Conservation (phyloP, 2,888 invertebrate species). For the Saturnia pavonia region DNA sequence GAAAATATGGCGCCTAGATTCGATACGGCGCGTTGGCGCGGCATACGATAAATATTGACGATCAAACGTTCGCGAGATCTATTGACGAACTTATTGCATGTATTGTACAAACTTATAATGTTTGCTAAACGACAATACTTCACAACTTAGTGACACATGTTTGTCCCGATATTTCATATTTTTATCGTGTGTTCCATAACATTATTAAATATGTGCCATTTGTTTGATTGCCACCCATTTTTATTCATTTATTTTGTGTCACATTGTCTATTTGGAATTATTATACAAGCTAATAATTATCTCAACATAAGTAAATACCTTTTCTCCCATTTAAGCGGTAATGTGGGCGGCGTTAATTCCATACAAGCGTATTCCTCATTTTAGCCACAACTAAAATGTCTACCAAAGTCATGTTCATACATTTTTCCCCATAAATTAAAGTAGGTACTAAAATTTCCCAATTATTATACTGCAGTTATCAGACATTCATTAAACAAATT, state of each 20-base stretch:
- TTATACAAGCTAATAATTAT: background rate
- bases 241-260: background rate
- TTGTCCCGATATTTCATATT: constrained; percentile 7
- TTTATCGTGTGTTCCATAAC: background rate
- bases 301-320: background rate
- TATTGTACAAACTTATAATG: constrained; percentile 18
- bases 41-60: constrained; percentile 68
- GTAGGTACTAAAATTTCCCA: too few relatives aligned
- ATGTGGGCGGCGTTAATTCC: too few relatives aligned
- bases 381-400: too few relatives aligned
- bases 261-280: background rate
- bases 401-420: too few relatives aligned
- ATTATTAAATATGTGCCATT: background rate
- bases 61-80: constrained; percentile 40
- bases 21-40: constrained; percentile 42
- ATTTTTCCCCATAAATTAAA: too few relatives aligned
- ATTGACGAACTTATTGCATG: constrained; percentile 31
- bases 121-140: constrained; percentile 14
- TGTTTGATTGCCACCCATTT: background rate
- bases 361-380: too few relatives aligned
- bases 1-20: constrained; percentile 71
- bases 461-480: too few relatives aligned
- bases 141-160: background rate
- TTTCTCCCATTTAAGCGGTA: too few relatives aligned
- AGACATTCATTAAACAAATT: too few relatives aligned